phyloP scores from a whole-genome alignment of 2,888 invertebrate species.

The Tiliacea citrago region DNA sequence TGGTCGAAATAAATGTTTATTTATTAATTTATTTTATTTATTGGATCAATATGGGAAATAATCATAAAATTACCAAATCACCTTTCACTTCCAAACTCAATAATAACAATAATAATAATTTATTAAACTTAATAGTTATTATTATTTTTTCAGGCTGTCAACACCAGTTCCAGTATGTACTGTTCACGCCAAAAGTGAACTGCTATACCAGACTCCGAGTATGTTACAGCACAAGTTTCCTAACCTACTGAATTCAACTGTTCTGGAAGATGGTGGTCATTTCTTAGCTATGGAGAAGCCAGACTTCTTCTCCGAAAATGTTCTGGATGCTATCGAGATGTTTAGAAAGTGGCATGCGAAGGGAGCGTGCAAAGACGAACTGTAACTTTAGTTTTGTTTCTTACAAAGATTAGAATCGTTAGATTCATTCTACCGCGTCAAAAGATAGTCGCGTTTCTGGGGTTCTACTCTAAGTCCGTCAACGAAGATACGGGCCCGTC shows the following conservation, averaged over 20 bases:
- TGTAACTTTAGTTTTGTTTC: slow-evolving; percentile 10
- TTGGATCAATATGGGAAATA: too few relatives aligned
- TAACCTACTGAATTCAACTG: slow-evolving; percentile 61
- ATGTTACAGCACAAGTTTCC: slow-evolving; percentile 83
- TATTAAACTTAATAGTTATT: too few relatives aligned
- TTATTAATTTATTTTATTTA: too few relatives aligned
- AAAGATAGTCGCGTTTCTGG: too few relatives aligned
- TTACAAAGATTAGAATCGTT: not conserved
- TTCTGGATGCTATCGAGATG: slow-evolving; percentile 74
- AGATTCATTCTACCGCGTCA: too few relatives aligned
- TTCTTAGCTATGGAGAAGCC: slow-evolving; percentile 93
- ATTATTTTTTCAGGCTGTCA: slow-evolving; percentile 69
- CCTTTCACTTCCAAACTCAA: too few relatives aligned
- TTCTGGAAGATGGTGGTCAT: slow-evolving; percentile 90
- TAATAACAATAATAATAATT: too few relatives aligned
- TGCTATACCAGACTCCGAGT: slow-evolving; percentile 81
- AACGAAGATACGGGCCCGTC: too few relatives aligned
- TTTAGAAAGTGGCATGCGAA: slow-evolving; percentile 11
- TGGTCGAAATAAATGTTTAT: too few relatives aligned
- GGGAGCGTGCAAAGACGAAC: slow-evolving; percentile 1
- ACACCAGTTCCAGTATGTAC: slow-evolving; percentile 92
- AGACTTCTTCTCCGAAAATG: slow-evolving; percentile 92
- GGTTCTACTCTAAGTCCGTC: too few relatives aligned
- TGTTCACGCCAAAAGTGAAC: too few relatives aligned
- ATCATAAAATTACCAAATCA: too few relatives aligned